phyloP scores from a whole-genome alignment of 1,140 invertebrate species.

The Cydia pomonella region DNA sequence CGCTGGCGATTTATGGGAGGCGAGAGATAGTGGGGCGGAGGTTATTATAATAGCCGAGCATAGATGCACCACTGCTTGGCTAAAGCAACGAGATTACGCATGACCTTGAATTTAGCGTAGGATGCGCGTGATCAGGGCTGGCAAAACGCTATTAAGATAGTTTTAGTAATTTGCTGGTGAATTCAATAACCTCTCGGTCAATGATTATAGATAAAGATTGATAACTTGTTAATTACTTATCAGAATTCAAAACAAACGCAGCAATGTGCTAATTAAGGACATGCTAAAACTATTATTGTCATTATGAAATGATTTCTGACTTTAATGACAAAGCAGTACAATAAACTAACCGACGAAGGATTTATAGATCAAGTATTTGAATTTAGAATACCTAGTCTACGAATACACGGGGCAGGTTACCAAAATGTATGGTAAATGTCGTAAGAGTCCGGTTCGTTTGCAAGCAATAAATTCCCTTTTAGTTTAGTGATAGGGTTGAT shows the following conservation, averaged over 20 bases:
- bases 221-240: slow-evolving; percentile 29
- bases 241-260: slow-evolving; percentile 36
- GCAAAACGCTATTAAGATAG: not conserved
- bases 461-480: not conserved
- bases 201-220: not conserved
- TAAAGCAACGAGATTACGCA: not conserved
- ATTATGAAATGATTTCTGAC: slow-evolving; percentile 61
- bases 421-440: not conserved
- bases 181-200: not conserved
- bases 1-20: slow-evolving; percentile 39
- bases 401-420: slow-evolving; percentile 54
- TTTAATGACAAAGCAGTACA: slow-evolving; percentile 69
- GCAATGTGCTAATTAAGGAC: slow-evolving; percentile 15
- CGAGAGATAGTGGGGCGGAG: slow-evolving; percentile 44
- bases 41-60: slow-evolving; percentile 33
- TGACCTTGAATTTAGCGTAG: slow-evolving; percentile 7
- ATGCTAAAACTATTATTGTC: slow-evolving; percentile 50
- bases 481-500: slow-evolving; percentile 37
- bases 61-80: not conserved
- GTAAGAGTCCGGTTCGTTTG: not conserved
- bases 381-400: slow-evolving; percentile 63
- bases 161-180: not conserved
- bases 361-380: slow-evolving; percentile 64
- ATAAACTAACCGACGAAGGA: slow-evolving; percentile 58
- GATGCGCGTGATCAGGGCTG: not conserved